phyloP scores from a whole-genome alignment of 2,888 invertebrate species.

The Nudaria mundana region DNA sequence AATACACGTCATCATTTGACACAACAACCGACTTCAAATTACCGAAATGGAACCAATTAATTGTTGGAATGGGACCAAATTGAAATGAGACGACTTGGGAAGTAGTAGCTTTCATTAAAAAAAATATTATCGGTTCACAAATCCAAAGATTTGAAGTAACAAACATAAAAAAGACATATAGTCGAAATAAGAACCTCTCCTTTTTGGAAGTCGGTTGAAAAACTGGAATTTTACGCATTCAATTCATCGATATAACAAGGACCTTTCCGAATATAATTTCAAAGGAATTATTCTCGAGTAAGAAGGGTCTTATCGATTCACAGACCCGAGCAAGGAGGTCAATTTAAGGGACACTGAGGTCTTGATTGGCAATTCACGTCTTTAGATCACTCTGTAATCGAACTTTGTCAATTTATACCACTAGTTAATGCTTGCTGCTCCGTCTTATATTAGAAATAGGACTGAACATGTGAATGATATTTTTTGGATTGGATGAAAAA shows the following conservation, averaged over 20 bases:
- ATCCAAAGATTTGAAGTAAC: too few relatives aligned
- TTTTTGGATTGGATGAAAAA: too few relatives aligned
- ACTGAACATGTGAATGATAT: too few relatives aligned
- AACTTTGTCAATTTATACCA: not conserved
- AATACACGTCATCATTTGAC: not conserved
- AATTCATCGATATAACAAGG: conserved; percentile 1
- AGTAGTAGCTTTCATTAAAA: too few relatives aligned
- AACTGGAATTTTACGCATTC: conserved; percentile 3
- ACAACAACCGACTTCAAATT: too few relatives aligned
- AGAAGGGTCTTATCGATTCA: conserved; percentile 4
- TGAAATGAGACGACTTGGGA: not conserved
- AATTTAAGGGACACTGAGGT: conserved; percentile 5
- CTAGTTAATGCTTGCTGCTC: not conserved
- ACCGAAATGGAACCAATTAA: too few relatives aligned
- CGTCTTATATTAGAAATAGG: too few relatives aligned
- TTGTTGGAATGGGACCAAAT: not conserved
- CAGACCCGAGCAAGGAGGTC: conserved; percentile 4
- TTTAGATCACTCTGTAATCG: conserved; percentile 1
- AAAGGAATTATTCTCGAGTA: conserved; percentile 2
- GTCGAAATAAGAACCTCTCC: too few relatives aligned
- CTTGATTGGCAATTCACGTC: conserved; percentile 2
- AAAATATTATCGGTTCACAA: too few relatives aligned
- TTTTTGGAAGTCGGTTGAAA: too few relatives aligned
- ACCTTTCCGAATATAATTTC: conserved; percentile 6
- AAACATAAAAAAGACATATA: too few relatives aligned